Evolutionary conservation across 2,797 vertebrate genomes (phyloP), one percentile per base, ranked within the genome.

Genomic region (Rachycentron canadum): DNA sequence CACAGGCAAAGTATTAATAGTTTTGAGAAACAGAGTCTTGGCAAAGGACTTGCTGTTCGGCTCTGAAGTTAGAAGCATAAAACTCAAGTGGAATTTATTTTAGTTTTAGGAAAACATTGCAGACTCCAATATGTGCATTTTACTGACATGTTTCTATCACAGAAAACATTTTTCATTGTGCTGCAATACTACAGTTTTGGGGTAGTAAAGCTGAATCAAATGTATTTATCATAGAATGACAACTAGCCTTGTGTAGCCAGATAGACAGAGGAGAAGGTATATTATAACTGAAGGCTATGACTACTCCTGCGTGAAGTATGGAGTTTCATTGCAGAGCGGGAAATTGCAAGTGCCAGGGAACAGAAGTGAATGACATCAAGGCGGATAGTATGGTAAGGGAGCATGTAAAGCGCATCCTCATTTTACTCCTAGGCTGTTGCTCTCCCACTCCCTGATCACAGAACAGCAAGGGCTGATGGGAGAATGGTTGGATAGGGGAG

Each of bases 341-440:
- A 90, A 89, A 91, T 92, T 90, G 89, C 86, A 87, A 90, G 82
- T 83, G 82, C 82, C 85, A 81, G 83, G 69, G 81, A 89, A 87
- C 73, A 88, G 83, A 85, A 85, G 83, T 90, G 89, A 91, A 87
- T 88, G 91, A 86, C 91, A 91, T 91, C 85, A 84, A 86, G 88
- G 78, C 86, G 88, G 89, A 84, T 69, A 60, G 89, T 67, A 82
- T 63, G 78, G 88, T 87, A 82, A 89, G 88, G 84, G 67, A 87
- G 91, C 86, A 90, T 92, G 92, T 88, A 88, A 92, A 91, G 86
- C 78, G 21, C 84, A 91, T 91, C 84, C 88, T 91, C 88, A 91
- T 94, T 92, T 88, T 86, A 76, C 92, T 89, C 77, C 84, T 30
- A 72, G 80, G 78, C 86, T 82, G 82, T 87, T 82, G 81, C 85